Evolutionary conservation across 2,113 vertebrate genomes (phyloP), one percentile per base, ranked within the genome.

Genomic region (Hyla sarda): DNA sequence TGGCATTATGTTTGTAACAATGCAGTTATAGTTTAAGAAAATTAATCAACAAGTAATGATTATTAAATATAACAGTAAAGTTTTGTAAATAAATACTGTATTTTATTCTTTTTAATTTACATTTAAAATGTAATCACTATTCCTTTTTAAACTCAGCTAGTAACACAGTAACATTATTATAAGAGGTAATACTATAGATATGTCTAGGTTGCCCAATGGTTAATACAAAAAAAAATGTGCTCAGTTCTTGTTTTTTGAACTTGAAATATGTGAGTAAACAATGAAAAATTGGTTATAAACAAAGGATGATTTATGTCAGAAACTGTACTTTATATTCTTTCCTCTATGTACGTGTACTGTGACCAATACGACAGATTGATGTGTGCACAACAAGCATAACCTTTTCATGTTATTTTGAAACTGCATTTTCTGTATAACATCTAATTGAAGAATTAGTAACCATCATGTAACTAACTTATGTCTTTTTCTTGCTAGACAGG

Each of bases 401-500:
- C 78, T 81, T 81, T 65, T 65, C 78, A 65, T 65, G 78, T 65
- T 81, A 45, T 65, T 81, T 81, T n/a, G 37, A 65, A 41, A 47
- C 56, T 47, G 58, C 17, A 25, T 58, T 14, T 79, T 81, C 58
- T 62, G 54, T 58, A 23, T 79, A 19, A 37, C 23, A 45, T 81
- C 21, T 81, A 65, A 81, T 81, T 81, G 37, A 23, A 62, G 56
- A 81, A 81, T 81, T 81, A 81, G 56, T 62, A 37, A 62, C 78
- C 30, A 45, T 81, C 47, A 65, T 8, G 3, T 21, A 73, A 80
- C 88, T 95, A 85, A 91, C 85, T 86, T 50, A 88, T 88, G 84
- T 90, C 76, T 89, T 94, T 91, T 93, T 90, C 93, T 58, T 92
- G 73, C 93, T 94, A 98, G 97, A 95, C 96, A 96, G 94, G 93